Percentiles rank a stretch among this genome's conserved stretches.
Conservation (phyloP, 1,140 invertebrate species). For the Telenomus remus region DNA sequence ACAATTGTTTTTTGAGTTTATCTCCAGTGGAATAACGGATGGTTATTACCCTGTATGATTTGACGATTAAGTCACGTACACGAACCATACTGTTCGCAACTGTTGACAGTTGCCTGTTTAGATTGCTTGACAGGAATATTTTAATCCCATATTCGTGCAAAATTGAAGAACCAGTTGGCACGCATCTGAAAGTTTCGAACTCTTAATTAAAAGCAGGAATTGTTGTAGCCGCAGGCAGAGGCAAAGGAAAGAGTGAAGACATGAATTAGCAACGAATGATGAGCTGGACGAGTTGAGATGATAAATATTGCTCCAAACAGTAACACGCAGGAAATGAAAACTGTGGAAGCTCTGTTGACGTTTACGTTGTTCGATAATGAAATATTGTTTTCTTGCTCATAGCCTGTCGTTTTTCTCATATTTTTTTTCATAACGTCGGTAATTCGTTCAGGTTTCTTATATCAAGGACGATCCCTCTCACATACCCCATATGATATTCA, state of each 20-base stretch:
- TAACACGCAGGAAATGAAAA: constrained; percentile 49
- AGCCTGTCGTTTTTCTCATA: constrained; percentile 22
- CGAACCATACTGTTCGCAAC: too few species aligned
- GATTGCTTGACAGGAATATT: too few species aligned
- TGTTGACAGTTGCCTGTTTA: too few species aligned
- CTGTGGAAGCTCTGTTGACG: constrained; percentile 19
- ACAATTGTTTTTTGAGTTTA: constrained; percentile 40
- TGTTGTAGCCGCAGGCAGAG: not conserved
- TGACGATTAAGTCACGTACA: too few species aligned
- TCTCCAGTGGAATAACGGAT: constrained; percentile 30
- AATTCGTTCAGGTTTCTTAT: constrained; percentile 2
- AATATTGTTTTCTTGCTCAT: constrained; percentile 62
- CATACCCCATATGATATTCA: constrained; percentile 29
- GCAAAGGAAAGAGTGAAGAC: constrained; percentile 17
- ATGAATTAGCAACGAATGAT: constrained; percentile 62
- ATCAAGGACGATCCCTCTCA: constrained; percentile 19
- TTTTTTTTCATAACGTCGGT: constrained; percentile 21
- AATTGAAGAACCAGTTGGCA: too few species aligned
- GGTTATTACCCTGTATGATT: not conserved
- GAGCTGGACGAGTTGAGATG: constrained; percentile 33
- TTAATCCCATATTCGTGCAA: too few species aligned
- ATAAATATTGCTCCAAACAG: constrained; percentile 60
- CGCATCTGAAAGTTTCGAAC: too few species aligned
- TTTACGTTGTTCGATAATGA: constrained; percentile 62
- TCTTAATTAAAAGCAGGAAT: not conserved